These are phyloP conservation scores for Ceratoteleas bidentatus DNA, from an alignment of 1,140 invertebrate species.

Conservation along the genomic window DNA sequence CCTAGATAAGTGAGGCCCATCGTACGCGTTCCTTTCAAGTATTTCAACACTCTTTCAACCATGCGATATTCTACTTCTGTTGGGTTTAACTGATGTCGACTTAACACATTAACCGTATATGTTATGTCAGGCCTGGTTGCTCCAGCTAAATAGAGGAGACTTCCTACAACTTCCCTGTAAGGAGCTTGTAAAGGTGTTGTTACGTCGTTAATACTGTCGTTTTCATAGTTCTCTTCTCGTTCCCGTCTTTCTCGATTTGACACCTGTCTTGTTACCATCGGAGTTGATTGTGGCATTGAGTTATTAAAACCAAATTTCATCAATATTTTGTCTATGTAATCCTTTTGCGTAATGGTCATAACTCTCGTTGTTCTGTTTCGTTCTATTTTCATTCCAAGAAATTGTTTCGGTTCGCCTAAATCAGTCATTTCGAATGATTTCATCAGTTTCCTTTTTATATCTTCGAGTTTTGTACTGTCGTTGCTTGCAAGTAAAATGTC, in stretches of 20 bases:
- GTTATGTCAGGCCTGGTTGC: neutral
- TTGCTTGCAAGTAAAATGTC: neutral
- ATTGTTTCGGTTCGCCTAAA: neutral
- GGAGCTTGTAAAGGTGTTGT: neutral
- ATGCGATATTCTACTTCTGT: neutral
- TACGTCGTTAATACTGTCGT: neutral
- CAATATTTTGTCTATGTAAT: slow-evolving; percentile 1
- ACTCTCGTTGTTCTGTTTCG: neutral
- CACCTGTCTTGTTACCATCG: neutral
- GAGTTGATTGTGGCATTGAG: neutral
- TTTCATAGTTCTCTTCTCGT: neutral
- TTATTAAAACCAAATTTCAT: neutral
- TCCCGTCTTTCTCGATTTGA: neutral
- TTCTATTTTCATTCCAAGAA: slow-evolving; percentile 5
- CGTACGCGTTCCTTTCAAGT: neutral
- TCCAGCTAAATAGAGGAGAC: neutral
- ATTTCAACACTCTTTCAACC: neutral
- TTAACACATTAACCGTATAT: neutral
- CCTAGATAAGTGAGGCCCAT: neutral
- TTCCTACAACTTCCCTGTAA: neutral
- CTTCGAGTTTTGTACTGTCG: neutral
- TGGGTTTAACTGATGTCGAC: neutral
- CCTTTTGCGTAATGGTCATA: neutral
- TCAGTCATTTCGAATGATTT: neutral
- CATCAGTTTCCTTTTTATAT: neutral